These are phyloP conservation scores for Poecilia picta DNA, from an alignment of 2,797 vertebrate species.

Conservation along the genomic window DNA sequence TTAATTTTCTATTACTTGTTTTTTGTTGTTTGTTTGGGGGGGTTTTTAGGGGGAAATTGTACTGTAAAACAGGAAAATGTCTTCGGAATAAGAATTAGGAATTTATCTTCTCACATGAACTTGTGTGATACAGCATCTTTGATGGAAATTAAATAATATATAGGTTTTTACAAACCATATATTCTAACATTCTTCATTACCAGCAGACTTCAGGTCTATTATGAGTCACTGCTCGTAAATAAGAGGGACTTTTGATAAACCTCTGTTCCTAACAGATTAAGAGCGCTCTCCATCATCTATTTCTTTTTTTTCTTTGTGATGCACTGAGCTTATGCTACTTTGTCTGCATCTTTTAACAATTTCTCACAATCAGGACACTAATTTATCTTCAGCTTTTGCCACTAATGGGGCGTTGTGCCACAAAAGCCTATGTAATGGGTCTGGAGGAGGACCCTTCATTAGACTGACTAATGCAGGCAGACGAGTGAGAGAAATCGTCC, in stretches of 20 bases:
- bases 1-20: background rate
- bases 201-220: background rate
- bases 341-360: slow-evolving; percentile 35
- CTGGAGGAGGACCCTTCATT: slow-evolving; percentile 64
- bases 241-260: background rate
- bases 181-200: background rate
- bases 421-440: slow-evolving; percentile 57
- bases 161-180: background rate
- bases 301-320: background rate
- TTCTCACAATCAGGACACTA: slow-evolving; percentile 38
- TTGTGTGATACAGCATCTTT: background rate
- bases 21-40: background rate
- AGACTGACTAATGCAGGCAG: slow-evolving; percentile 55
- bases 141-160: background rate
- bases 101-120: background rate
- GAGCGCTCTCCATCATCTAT: too few species aligned
- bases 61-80: background rate
- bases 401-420: slow-evolving; percentile 54
- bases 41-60: background rate
- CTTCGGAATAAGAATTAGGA: background rate
- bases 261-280: background rate
- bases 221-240: background rate
- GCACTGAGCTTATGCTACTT: background rate
- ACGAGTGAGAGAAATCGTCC: slow-evolving; percentile 47
- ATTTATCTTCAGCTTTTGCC: slow-evolving; percentile 43